These are phyloP conservation scores for Clostera curtula DNA, from an alignment of 2,888 invertebrate species.

Conservation along the genomic window DNA sequence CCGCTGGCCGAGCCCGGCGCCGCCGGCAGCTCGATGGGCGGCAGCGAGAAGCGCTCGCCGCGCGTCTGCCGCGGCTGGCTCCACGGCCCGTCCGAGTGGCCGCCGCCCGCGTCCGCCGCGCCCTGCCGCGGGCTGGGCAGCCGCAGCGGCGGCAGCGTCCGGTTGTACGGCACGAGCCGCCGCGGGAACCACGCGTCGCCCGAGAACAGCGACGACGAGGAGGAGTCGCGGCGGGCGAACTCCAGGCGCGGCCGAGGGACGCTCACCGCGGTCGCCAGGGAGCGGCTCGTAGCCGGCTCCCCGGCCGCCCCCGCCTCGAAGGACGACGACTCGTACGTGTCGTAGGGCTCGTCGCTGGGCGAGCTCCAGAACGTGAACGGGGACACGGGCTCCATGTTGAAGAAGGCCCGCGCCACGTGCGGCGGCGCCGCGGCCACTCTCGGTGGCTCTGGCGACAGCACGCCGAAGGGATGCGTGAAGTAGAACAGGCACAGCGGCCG, in stretches of 20 bases:
- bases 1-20: conserved; percentile 6
- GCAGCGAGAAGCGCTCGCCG: conserved; percentile 19
- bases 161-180: conserved; percentile 36
- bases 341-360: conserved; percentile 29
- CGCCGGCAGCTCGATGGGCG: conserved; percentile 8
- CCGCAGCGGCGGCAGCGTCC: conserved; percentile 49
- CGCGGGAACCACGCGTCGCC: conserved; percentile 44
- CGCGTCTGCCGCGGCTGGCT: conserved; percentile 8
- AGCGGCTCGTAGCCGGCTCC: conserved; percentile 30
- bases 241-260: conserved; percentile 24
- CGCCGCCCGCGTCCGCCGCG: no score
- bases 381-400: conserved; percentile 45
- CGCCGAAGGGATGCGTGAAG: conserved; percentile 73
- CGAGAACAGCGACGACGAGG: conserved; percentile 45
- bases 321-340: conserved; percentile 13
- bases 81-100: conserved; percentile 10
- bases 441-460: conserved; percentile 67
- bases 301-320: conserved; percentile 9
- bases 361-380: conserved; percentile 33
- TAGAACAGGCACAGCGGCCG: conserved; percentile 73
- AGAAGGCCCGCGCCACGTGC: conserved; percentile 37
- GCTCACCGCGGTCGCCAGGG: conserved; percentile 28
- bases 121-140: conserved; percentile 40
- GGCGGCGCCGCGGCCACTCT: conserved; percentile 32
- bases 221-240: conserved; percentile 27